Evolutionary conservation across 2,797 vertebrate genomes (phyloP).

Genomic region (Bovichtus variegatus): DNA sequence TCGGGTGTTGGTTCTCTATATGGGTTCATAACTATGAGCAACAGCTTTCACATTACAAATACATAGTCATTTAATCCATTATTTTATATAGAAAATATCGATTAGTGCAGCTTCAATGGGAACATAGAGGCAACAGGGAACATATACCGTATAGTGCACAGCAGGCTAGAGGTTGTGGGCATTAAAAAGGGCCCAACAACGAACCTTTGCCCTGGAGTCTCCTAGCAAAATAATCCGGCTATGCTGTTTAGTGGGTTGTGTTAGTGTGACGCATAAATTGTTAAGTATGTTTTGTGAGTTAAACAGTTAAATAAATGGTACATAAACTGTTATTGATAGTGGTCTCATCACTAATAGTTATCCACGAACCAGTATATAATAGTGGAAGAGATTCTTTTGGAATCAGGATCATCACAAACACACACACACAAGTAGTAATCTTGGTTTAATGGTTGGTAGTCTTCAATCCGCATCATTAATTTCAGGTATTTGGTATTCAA

Average conservation of each 20-base stretch:
- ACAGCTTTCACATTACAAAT: background rate
- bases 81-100: background rate
- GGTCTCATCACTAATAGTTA: background rate
- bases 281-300: background rate
- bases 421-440: slow-evolving; percentile 58
- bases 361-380: background rate
- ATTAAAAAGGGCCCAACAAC: background rate
- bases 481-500: slow-evolving; percentile 74
- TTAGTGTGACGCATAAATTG: background rate
- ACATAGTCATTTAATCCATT: no score
- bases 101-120: background rate
- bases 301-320: background rate
- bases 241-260: background rate
- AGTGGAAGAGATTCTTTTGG: background rate
- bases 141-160: background rate
- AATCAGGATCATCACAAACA: slow-evolving; percentile 31
- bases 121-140: background rate
- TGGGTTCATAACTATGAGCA: background rate
- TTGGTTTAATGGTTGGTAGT: slow-evolving; percentile 74
- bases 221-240: background rate
- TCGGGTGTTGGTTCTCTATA: no score
- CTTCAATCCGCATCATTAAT: slow-evolving; percentile 65
- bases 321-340: background rate
- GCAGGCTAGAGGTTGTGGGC: background rate
- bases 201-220: background rate